A percentile compares a stretch with the other conserved stretches of the same genome.
phyloP scores from a whole-genome alignment of 2,113 vertebrate genomes.

The Tretioscincus oriximinensis region DNA sequence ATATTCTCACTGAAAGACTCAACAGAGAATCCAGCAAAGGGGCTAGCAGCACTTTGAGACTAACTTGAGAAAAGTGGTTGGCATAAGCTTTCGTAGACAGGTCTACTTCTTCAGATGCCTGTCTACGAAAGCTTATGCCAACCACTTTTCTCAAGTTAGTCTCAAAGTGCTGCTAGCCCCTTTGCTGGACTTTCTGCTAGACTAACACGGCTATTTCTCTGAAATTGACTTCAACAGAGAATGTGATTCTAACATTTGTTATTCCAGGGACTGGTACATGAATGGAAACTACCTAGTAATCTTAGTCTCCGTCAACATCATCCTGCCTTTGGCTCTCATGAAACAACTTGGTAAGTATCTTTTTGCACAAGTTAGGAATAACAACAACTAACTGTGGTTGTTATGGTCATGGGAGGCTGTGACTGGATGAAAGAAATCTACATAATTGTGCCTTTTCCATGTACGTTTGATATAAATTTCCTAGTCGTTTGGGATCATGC shows the following conservation, averaged over 20 bases:
- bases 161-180: too few species aligned
- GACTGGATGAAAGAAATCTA: neutral
- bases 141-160: too few species aligned
- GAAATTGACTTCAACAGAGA: fast-evolving
- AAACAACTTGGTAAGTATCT: slow-evolving; percentile 90
- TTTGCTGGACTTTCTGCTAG: too few species aligned
- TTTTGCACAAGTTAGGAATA: neutral
- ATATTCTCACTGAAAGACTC: neutral
- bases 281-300: slow-evolving; percentile 97
- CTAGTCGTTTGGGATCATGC: neutral
- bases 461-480: too few species aligned
- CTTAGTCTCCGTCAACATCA: slow-evolving; percentile 83
- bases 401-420: neutral
- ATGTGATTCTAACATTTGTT: neutral
- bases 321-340: slow-evolving; percentile 94
- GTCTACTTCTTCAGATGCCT: too few species aligned
- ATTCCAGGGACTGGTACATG: slow-evolving; percentile 89
- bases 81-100: too few species aligned
- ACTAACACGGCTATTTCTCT: too few species aligned
- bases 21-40: fast-evolving
- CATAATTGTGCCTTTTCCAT: too few species aligned
- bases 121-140: too few species aligned
- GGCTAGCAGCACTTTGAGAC: too few species aligned
- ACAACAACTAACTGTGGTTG: neutral
- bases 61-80: too few species aligned